phyloP scores from a whole-genome alignment of 2,888 invertebrate species.

The Tortrix viridana region DNA sequence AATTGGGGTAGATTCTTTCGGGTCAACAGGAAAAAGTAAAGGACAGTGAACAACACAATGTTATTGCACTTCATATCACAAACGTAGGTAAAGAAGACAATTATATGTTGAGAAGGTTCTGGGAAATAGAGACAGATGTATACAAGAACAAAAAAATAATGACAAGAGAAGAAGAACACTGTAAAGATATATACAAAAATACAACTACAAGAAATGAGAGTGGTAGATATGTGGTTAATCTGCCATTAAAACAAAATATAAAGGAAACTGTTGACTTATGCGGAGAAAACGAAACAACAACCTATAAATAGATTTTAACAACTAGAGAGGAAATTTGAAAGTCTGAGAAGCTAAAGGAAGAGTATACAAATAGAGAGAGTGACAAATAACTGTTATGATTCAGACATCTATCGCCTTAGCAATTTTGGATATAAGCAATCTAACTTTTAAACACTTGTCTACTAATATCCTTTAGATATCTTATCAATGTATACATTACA shows the following conservation, averaged over 20 bases:
- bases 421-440: background rate
- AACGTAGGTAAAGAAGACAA: constrained; percentile 39
- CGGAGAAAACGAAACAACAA: constrained; percentile 40
- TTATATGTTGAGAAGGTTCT: constrained; percentile 40
- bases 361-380: too few relatives aligned
- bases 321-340: constrained; percentile 37
- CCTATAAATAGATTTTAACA: constrained; percentile 40
- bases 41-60: constrained; percentile 15
- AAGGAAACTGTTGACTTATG: constrained; percentile 22
- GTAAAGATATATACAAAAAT: constrained; percentile 39
- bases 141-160: constrained; percentile 37
- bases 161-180: constrained; percentile 41
- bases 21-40: constrained; percentile 13
- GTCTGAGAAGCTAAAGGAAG: constrained; percentile 26
- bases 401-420: too few relatives aligned
- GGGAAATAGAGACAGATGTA: constrained; percentile 42
- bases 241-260: constrained; percentile 38
- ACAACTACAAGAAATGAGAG: constrained; percentile 33
- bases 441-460: background rate
- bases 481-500: background rate
- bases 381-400: too few relatives aligned
- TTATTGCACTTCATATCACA: constrained; percentile 32
- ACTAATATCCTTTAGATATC: background rate
- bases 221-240: constrained; percentile 40
- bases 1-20: constrained; percentile 40